Conservation (phyloP, 2,797 vertebrate species). For the Falco columbarius region DNA sequence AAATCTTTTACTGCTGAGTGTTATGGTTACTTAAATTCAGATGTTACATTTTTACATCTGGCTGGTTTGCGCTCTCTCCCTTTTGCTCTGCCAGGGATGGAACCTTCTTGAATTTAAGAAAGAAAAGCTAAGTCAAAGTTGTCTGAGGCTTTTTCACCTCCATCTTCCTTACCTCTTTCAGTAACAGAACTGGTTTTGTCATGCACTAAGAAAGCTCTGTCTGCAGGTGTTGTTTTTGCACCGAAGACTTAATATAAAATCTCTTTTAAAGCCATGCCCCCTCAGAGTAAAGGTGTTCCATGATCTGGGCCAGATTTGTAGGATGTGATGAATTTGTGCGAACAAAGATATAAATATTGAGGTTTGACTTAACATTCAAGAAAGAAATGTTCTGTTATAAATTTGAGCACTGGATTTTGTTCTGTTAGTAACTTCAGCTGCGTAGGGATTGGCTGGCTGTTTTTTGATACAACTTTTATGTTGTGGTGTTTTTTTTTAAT, state of each 20-base stretch:
- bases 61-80: not conserved
- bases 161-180: not conserved
- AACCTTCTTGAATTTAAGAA: not conserved
- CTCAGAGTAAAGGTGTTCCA: not conserved
- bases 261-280: not conserved
- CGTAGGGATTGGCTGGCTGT: not conserved
- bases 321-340: not conserved
- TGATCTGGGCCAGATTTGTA: not conserved
- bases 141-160: not conserved
- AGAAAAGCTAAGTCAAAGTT: not conserved
- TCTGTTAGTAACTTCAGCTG: not conserved
- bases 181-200: not conserved
- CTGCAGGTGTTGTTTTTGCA: not conserved
- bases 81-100: not conserved
- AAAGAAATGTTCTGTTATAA: not conserved
- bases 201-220: not conserved
- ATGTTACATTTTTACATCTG: not conserved
- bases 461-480: not conserved
- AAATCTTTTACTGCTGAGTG: not conserved
- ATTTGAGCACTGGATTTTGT: not conserved
- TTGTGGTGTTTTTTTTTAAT: not conserved
- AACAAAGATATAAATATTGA: not conserved
- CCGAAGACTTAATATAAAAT: not conserved
- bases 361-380: not conserved
- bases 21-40: not conserved